These are phyloP conservation scores for Caenorhabditis inopinata DNA, from an alignment of 1,140 invertebrate species.

Conservation along the genomic window DNA sequence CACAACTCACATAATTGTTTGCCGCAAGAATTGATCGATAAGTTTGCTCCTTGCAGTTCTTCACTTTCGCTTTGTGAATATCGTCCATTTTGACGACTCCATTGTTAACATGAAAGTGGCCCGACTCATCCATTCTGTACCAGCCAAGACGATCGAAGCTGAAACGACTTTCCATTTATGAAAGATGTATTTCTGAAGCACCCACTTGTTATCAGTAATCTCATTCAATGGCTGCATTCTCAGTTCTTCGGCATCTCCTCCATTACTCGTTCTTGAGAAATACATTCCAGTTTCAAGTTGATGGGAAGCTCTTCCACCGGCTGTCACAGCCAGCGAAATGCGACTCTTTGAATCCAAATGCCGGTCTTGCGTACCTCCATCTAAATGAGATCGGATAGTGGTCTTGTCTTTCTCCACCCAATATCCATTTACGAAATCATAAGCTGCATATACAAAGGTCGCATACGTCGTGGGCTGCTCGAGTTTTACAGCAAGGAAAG, in stretches of 20 bases:
- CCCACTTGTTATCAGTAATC: slow-evolving; percentile 49
- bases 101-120: slow-evolving; percentile 47
- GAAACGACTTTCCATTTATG: too few relatives aligned
- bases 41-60: slow-evolving; percentile 49
- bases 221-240: slow-evolving; percentile 48
- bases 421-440: slow-evolving; percentile 36
- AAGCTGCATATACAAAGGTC: slow-evolving; percentile 46
- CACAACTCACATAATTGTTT: slow-evolving; percentile 41
- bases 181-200: background rate
- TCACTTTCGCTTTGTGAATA: slow-evolving; percentile 47
- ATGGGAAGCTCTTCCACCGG: slow-evolving; percentile 46
- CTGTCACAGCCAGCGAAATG: slow-evolving; percentile 45
- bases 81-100: slow-evolving; percentile 44
- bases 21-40: slow-evolving; percentile 43
- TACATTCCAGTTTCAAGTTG: slow-evolving; percentile 51
- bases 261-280: slow-evolving; percentile 44
- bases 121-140: slow-evolving; percentile 41
- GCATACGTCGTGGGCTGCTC: slow-evolving; percentile 48
- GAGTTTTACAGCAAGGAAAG: slow-evolving; percentile 46
- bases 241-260: slow-evolving; percentile 46
- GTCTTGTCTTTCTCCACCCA: slow-evolving; percentile 48
- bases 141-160: slow-evolving; percentile 51
- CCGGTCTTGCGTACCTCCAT: slow-evolving; percentile 48
- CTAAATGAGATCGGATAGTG: slow-evolving; percentile 44
- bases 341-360: slow-evolving; percentile 34